phyloP scores from a whole-genome alignment of 2,888 invertebrate species.

The Thereva unica region DNA sequence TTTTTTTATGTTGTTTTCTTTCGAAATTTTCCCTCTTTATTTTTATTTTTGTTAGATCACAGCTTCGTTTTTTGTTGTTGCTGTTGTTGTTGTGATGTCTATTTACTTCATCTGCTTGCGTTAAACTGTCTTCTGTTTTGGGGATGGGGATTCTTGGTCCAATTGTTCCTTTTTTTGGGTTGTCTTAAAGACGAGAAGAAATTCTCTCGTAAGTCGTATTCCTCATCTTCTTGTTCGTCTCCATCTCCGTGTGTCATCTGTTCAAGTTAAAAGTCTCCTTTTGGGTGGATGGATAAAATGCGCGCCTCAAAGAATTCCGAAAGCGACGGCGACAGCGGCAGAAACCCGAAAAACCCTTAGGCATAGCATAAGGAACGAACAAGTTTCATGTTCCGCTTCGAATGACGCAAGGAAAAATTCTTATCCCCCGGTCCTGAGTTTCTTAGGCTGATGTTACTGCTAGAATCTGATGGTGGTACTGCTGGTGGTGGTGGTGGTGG shows the following conservation, averaged over 20 bases:
- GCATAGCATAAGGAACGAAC: constrained; percentile 21
- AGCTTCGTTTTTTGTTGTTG: constrained; percentile 19
- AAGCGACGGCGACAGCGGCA: background rate
- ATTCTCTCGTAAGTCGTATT: background rate
- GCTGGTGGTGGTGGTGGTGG: background rate
- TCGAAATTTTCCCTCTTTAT: constrained; percentile 19
- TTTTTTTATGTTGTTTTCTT: constrained; percentile 15
- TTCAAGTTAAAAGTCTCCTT: constrained; percentile 29
- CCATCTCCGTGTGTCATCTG: constrained; percentile 32
- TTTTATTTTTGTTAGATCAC: constrained; percentile 22
- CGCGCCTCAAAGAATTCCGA: constrained; percentile 21
- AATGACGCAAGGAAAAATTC: constrained; percentile 38
- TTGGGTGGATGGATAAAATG: constrained; percentile 31
- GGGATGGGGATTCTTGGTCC: constrained; percentile 5
- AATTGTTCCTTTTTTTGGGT: constrained; percentile 30
- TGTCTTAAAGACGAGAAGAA: constrained; percentile 1
- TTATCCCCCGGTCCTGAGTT: constrained; percentile 10
- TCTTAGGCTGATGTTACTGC: background rate
- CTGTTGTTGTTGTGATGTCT: constrained; percentile 19
- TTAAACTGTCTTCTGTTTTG: constrained; percentile 12
- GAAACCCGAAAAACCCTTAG: constrained; percentile 20
- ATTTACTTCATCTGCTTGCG: constrained; percentile 25
- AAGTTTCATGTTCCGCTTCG: constrained; percentile 43
- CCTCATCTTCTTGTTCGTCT: constrained; percentile 16
- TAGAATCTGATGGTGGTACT: no score